Evolutionary conservation across 2,113 vertebrate genomes (phyloP).

Genomic region (Eulemur macaco): DNA sequence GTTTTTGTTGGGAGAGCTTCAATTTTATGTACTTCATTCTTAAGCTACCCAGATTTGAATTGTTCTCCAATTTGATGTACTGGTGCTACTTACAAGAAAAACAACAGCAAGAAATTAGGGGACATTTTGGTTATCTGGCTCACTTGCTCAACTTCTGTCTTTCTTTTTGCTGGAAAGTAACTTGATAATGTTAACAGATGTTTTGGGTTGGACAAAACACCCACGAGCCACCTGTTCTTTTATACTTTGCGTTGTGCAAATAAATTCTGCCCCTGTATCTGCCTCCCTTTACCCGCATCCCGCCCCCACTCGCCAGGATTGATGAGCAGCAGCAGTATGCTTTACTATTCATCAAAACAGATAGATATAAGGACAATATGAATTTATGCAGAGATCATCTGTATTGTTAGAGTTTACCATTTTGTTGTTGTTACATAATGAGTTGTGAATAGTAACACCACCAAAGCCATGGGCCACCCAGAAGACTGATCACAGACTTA

Average conservation of each 20-base stretch:
- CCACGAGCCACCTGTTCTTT: neutral
- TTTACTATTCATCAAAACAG: neutral
- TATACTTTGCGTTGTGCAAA: neutral
- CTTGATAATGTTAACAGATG: neutral
- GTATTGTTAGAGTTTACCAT: neutral
- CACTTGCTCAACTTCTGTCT: neutral
- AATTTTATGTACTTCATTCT: conserved; percentile 29
- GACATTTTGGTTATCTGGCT: conserved; percentile 1
- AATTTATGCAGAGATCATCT: neutral
- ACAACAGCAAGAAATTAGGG: neutral
- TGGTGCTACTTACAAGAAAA: conserved; percentile 56
- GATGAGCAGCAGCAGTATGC: neutral
- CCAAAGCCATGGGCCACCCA: neutral
- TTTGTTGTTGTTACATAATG: neutral
- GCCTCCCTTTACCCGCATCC: neutral
- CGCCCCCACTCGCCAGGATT: neutral
- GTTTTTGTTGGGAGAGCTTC: neutral
- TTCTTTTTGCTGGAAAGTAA: neutral
- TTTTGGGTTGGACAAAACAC: conserved; percentile 25
- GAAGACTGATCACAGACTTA: neutral
- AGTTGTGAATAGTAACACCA: neutral
- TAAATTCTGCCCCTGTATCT: neutral
- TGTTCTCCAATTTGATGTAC: conserved; percentile 43
- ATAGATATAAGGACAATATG: neutral
- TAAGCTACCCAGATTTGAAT: neutral